phyloP scores from a whole-genome alignment of 2,888 invertebrate genomes.

The Phrixothrix hirtus region DNA sequence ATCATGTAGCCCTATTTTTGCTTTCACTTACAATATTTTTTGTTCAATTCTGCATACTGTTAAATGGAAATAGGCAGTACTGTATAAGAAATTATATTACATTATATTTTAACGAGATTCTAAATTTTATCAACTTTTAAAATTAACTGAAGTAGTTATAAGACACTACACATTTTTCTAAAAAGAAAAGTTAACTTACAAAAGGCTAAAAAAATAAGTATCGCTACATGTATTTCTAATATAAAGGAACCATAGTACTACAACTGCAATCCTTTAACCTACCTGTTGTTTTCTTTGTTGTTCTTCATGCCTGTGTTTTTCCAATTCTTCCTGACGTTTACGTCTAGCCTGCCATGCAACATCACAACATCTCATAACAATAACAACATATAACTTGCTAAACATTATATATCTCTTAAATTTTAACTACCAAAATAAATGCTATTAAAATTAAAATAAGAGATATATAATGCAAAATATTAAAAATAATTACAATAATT shows the following conservation, averaged over 20 bases:
- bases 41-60: no score
- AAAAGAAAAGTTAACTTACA: background rate
- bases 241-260: background rate
- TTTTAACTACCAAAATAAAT: background rate
- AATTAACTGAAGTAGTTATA: no score
- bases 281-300: slow-evolving; percentile 87
- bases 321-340: slow-evolving; percentile 82
- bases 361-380: slow-evolving; percentile 57
- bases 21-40: no score
- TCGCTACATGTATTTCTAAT: background rate
- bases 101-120: no score
- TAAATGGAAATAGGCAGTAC: no score
- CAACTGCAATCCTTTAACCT: slow-evolving; percentile 30
- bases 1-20: no score
- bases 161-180: no score
- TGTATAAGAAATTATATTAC: no score
- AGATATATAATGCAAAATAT: slow-evolving; percentile 19
- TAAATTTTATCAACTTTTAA: no score
- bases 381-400: slow-evolving; percentile 21
- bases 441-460: no score
- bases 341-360: slow-evolving; percentile 75
- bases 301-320: slow-evolving; percentile 82
- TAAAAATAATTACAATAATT: slow-evolving; percentile 14
- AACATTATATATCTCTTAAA: slow-evolving; percentile 24
- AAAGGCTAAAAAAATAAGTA: no score